A percentile compares a stretch with the other conserved stretches of the same genome.
Evolutionary conservation across 2,113 vertebrate genomes (phyloP).

Genomic region (Henicopernis longicauda): DNA sequence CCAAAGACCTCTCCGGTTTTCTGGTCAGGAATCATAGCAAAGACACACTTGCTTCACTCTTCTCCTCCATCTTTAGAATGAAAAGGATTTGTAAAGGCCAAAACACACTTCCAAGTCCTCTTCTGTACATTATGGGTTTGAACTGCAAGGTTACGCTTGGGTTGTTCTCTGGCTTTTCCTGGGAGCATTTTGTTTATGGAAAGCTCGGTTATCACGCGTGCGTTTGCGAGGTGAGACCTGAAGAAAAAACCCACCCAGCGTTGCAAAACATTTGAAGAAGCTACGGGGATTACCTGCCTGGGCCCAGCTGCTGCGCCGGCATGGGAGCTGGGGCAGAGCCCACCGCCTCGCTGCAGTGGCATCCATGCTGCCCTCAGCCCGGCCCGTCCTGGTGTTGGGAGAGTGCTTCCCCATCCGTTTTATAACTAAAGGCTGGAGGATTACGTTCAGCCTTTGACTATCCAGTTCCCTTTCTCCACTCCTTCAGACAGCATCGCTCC

Average conservation of each 20-base stretch:
- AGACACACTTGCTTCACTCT: not conserved
- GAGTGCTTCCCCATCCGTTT: not conserved
- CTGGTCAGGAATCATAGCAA: not conserved
- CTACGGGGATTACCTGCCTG: not conserved
- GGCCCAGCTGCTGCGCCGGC: accelerated
- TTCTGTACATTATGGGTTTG: not conserved
- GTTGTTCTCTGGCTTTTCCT: not conserved
- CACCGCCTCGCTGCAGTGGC: accelerated
- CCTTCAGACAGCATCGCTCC: accelerated
- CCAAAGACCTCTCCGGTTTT: not conserved
- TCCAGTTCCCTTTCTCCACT: not conserved
- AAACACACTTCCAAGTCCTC: not conserved
- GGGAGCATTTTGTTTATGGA: not conserved
- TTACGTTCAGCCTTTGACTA: not conserved
- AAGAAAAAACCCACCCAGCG: not conserved
- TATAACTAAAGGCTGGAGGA: not conserved
- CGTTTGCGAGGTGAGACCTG: not conserved
- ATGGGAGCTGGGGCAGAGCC: not conserved
- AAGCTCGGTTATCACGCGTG: accelerated
- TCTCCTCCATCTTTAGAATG: not conserved
- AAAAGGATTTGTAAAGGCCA: not conserved
- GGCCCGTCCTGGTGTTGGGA: accelerated
- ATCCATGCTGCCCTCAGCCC: accelerated
- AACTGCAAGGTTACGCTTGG: not conserved
- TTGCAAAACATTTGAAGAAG: not conserved